Percentiles rank a stretch among this genome's conserved stretches.
Evolutionary conservation across 2,113 vertebrate genomes (phyloP).

Genomic region (Psilopogon haemacephalus): DNA sequence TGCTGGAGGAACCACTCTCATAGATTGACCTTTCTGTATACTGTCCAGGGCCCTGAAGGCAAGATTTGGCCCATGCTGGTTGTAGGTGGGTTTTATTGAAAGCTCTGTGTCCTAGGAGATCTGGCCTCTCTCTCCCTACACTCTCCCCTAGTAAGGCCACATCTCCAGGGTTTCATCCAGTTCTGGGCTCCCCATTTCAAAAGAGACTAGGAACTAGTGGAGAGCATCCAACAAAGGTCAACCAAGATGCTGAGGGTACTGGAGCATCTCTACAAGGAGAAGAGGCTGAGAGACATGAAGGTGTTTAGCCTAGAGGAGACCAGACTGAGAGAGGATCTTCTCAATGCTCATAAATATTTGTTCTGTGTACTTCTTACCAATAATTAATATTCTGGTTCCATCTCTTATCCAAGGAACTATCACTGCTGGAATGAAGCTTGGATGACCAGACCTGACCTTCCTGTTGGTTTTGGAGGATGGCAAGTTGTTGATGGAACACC

Average conservation of each 20-base stretch:
- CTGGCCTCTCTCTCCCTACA: background rate
- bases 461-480: slow-evolving; percentile 93
- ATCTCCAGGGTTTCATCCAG: no score
- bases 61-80: background rate
- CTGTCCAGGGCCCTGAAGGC: background rate
- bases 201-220: no score
- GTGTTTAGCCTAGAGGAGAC: no score
- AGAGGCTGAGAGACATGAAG: no score
- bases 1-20: background rate
- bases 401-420: slow-evolving; percentile 86
- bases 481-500: slow-evolving; percentile 95
- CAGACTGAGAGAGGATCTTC: no score
- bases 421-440: slow-evolving; percentile 97
- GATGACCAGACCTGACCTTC: slow-evolving; percentile 94
- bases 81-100: background rate
- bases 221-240: no score
- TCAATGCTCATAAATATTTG: background rate
- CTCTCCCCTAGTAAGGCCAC: no score
- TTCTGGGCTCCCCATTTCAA: no score
- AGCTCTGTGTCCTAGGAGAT: background rate
- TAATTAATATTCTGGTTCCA: background rate
- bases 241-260: no score
- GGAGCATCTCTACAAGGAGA: no score
- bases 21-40: background rate
- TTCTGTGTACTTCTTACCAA: background rate